Evolutionary conservation across 2,797 vertebrate species (phyloP).

Genomic region (Neosilurus hyrtlii): DNA sequence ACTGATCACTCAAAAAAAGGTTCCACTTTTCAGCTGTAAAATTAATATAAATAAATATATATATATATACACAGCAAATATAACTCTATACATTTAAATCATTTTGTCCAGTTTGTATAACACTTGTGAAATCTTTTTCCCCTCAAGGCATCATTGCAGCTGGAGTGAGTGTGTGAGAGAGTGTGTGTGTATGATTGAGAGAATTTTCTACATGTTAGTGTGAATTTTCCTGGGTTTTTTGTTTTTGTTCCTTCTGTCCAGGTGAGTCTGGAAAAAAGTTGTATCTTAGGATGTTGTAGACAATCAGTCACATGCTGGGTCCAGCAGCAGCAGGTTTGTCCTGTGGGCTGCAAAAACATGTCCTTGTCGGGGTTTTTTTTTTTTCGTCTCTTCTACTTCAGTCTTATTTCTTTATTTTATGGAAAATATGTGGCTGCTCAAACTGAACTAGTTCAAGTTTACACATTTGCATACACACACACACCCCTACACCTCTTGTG

Average conservation of each 20-base stretch:
- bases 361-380: not conserved
- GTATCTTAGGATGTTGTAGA: conserved; percentile 76
- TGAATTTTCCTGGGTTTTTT: conserved; percentile 57
- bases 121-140: conserved; percentile 71
- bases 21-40: conserved; percentile 76
- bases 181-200: conserved; percentile 72
- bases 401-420: conserved; percentile 67
- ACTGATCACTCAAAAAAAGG: conserved; percentile 68
- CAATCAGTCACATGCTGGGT: conserved; percentile 79
- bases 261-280: conserved; percentile 66
- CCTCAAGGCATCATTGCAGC: conserved; percentile 72
- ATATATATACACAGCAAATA: conserved; percentile 47
- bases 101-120: conserved; percentile 77
- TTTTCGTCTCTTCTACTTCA: conserved; percentile 71
- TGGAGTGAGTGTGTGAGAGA: conserved; percentile 67
- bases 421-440: conserved; percentile 74
- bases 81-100: conserved; percentile 69
- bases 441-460: conserved; percentile 63
- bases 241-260: conserved; percentile 56
- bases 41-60: conserved; percentile 66
- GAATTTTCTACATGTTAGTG: conserved; percentile 76
- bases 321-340: conserved; percentile 68
- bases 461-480: conserved; percentile 57
- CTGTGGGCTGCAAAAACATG: conserved; percentile 64
- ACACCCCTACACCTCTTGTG: conserved; percentile 66